Percentiles rank a stretch among this genome's conserved stretches.
phyloP scores from a whole-genome alignment of 1,140 invertebrate genomes.

The Colletes gigas region DNA sequence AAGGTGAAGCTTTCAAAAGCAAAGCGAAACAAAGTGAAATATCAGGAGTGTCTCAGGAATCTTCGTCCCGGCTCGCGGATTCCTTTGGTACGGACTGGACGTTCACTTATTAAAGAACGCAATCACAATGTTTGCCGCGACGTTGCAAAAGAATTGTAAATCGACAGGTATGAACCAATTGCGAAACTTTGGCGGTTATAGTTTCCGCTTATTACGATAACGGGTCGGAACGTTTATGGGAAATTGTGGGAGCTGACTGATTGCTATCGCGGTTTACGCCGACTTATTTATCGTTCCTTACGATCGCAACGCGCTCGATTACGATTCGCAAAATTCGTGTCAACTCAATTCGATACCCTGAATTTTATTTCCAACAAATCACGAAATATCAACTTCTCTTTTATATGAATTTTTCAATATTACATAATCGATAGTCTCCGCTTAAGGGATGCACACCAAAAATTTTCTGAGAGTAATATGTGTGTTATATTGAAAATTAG shows the following conservation, averaged over 20 bases:
- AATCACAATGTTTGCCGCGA: neutral
- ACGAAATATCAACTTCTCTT: too few relatives aligned
- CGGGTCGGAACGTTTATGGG: constrained; percentile 14
- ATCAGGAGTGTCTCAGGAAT: constrained; percentile 34
- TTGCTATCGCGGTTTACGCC: neutral
- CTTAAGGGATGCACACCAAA: too few relatives aligned
- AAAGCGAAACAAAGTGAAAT: constrained; percentile 27
- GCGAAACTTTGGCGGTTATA: constrained; percentile 1
- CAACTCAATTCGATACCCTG: too few relatives aligned
- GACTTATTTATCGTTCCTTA: neutral
- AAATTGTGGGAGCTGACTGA: constrained; percentile 21
- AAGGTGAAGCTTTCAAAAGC: constrained; percentile 35
- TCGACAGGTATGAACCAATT: neutral
- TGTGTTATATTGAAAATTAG: too few relatives aligned
- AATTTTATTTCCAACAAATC: too few relatives aligned
- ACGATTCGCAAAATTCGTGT: neutral
- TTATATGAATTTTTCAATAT: too few relatives aligned
- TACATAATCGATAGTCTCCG: too few relatives aligned
- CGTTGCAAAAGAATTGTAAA: neutral
- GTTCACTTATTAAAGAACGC: constrained; percentile 20
- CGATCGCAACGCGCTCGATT: neutral
- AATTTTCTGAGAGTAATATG: too few relatives aligned
- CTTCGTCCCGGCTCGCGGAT: constrained; percentile 16
- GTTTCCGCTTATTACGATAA: constrained; percentile 27
- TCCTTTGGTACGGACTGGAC: neutral